Conservation (phyloP, 2,113 vertebrate species). For the Paradoxurus hermaphroditus region DNA sequence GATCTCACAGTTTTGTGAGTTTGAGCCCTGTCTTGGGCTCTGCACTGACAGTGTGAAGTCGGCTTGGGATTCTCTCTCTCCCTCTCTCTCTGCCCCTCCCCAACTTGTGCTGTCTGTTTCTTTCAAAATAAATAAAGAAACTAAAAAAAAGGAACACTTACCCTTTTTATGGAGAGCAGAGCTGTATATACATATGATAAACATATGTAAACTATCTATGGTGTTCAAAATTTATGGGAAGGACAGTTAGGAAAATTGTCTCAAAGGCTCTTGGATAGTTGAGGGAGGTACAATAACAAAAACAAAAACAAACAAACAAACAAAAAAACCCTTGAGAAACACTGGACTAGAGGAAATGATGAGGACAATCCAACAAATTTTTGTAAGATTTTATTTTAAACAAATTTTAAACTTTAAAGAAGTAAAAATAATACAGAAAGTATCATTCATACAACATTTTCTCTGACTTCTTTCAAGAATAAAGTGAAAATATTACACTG, state of each 20-base stretch:
- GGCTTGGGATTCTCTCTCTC: too few species aligned
- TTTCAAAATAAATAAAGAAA: too few species aligned
- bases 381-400: background rate
- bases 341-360: background rate
- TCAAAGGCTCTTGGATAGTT: background rate
- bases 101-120: too few species aligned
- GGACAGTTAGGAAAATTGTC: background rate
- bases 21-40: too few species aligned
- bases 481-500: background rate
- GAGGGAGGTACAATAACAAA: background rate
- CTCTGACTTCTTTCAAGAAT: background rate
- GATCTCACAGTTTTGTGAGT: too few species aligned
- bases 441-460: background rate
- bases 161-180: background rate
- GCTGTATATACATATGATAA: background rate
- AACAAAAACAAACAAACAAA: too few species aligned
- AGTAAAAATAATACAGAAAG: background rate
- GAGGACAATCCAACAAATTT: background rate
- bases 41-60: too few species aligned
- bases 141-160: too few species aligned
- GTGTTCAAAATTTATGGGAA: background rate
- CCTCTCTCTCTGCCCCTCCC: too few species aligned
- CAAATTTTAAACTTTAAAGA: background rate
- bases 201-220: background rate
- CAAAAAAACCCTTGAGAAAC: background rate